Evolutionary conservation across 2,888 invertebrate genomes (phyloP), one percentile per base, ranked within the genome.

Genomic region (Chloromyia formosa): DNA sequence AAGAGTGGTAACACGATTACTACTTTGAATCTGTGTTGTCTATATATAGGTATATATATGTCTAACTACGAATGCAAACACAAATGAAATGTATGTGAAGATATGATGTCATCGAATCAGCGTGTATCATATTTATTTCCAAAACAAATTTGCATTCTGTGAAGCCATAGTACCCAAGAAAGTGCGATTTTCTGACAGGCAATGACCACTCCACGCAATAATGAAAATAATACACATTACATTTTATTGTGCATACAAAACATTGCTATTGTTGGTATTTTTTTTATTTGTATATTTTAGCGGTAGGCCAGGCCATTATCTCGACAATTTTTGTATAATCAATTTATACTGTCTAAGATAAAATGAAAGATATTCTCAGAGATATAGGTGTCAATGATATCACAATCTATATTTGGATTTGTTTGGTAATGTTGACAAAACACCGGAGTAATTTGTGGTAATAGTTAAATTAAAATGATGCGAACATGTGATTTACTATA

Each of bases 51-150:
- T n/a, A n/a, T n/a, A n/a, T n/a, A n/a, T n/a, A n/a, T n/a, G n/a
- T n/a, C n/a, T n/a, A n/a, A n/a, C n/a, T n/a, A n/a, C n/a, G n/a
- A n/a, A n/a, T n/a, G 49, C 49, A 49, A 49, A 49, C 49, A n/a
- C 12, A 7, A 12, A n/a, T 49, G 10, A 12, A 49, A 49, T 49
- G n/a, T n/a, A 49, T 49, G 40, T 23, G 14, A 62, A 62, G 40
- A 62, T 35, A 35, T 62, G 62, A 62, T 62, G 62, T 62, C 62
- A 62, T 62, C 62, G 27, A 61, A 35, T 40, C 7, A n/a, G 27
- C 7, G 27, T 35, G 27, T 35, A 35, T 7, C 27, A 40, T 62
- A 35, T 62, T 62, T 40, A 27, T 27, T n/a, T 49, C 16, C 62
- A 35, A 62, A 62, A 62, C 62, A 62, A 35, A 62, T 62, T 62